Conservation (phyloP, 2,888 invertebrate genomes). For the Bugulina stolonifera region DNA sequence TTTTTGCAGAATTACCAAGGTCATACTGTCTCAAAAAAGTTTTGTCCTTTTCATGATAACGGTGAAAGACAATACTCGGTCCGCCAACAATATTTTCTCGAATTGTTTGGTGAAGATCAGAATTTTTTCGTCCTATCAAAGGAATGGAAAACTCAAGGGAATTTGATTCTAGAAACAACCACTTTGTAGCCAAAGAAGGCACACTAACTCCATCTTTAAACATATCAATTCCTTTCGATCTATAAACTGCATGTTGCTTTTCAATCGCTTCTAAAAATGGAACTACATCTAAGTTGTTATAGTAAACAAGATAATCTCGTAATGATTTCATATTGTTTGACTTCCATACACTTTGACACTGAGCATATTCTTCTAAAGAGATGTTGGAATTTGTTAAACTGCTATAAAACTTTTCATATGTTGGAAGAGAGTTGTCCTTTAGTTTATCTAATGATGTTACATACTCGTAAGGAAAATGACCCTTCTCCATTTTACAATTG, state of each 20-base stretch:
- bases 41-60: background rate
- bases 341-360: background rate
- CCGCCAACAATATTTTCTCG: background rate
- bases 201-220: background rate
- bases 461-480: background rate
- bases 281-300: background rate
- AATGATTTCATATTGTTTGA: background rate
- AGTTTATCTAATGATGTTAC: background rate
- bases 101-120: background rate
- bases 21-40: background rate
- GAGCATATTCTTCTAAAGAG: background rate
- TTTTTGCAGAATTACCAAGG: background rate
- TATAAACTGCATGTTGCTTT: background rate
- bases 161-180: background rate
- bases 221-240: background rate
- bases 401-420: background rate
- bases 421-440: background rate
- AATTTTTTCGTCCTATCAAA: background rate
- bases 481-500: background rate
- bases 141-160: background rate
- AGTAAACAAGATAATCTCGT: background rate
- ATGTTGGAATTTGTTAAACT: background rate
- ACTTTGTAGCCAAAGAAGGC: background rate
- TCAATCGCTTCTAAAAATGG: background rate
- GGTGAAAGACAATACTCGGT: background rate